These are phyloP conservation scores for Micronycteris hirsuta DNA, from an alignment of 2,113 vertebrate genomes.

Conservation along the genomic window DNA sequence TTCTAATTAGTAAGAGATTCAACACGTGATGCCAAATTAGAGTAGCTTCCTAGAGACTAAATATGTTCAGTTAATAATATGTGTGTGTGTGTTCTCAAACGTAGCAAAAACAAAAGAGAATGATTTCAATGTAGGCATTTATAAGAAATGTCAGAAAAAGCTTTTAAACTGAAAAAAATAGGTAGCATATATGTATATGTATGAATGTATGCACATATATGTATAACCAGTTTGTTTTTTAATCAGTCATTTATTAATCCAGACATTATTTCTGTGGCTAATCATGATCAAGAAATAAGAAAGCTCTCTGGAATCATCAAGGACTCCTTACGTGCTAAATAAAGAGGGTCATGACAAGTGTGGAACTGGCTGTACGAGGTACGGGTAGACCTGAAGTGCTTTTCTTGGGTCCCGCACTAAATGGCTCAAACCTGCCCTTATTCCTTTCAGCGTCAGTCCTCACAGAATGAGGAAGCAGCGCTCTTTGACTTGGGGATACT, in stretches of 20 bases:
- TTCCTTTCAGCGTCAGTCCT: not conserved
- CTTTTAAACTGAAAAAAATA: not conserved
- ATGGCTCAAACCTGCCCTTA: not conserved
- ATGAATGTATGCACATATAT: not conserved
- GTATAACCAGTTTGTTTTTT: not conserved
- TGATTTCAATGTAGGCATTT: not conserved
- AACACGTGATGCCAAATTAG: not conserved
- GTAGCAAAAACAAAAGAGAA: not conserved
- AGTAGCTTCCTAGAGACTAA: not conserved
- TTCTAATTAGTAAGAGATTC: not conserved
- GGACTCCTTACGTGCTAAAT: not conserved
- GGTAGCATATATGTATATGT: not conserved
- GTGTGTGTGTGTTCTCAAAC: not conserved
- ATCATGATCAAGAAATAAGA: not conserved
- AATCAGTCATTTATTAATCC: not conserved
- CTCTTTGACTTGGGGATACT: not conserved
- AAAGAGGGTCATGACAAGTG: not conserved
- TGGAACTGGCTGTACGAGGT: not conserved
- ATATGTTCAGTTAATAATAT: not conserved
- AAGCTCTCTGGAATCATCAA: not conserved
- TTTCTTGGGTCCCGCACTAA: not conserved
- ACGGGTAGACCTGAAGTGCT: not conserved
- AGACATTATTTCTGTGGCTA: not conserved
- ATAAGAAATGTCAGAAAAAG: not conserved
- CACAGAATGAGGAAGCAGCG: not conserved